Conservation (phyloP, 2,797 vertebrate species). For the Microcaecilia unicolor region DNA sequence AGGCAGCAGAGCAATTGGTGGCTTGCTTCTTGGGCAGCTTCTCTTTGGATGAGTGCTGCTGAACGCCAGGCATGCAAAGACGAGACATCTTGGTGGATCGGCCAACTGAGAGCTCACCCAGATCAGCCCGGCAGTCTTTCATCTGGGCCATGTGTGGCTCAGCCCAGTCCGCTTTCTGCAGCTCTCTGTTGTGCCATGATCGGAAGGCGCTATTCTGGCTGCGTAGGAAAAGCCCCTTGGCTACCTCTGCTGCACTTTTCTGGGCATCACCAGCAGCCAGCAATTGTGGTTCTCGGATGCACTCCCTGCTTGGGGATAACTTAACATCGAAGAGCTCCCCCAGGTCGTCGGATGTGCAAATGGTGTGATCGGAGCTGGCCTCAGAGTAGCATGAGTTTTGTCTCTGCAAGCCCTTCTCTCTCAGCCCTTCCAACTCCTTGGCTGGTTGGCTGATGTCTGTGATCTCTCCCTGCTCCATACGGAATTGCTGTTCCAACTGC, state of each 20-base stretch:
- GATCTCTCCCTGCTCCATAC: constrained; percentile 81
- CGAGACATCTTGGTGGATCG: constrained; percentile 79
- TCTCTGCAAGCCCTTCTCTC: constrained; percentile 56
- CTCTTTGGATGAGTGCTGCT: constrained; percentile 68
- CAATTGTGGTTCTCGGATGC: too few species aligned
- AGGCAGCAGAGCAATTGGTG: constrained; percentile 37
- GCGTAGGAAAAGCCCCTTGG: constrained; percentile 56
- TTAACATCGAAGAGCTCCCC: constrained; percentile 39
- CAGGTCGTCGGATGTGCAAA: constrained; percentile 59
- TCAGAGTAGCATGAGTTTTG: constrained; percentile 75
- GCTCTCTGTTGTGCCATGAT: constrained; percentile 64
- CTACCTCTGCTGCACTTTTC: constrained; percentile 69
- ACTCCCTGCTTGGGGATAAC: constrained; percentile 53
- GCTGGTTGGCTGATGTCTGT: constrained; percentile 45
- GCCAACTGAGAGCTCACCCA: constrained; percentile 48
- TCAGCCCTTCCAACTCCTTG: constrained; percentile 41
- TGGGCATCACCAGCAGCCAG: constrained; percentile 51
- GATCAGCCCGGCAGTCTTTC: constrained; percentile 44
- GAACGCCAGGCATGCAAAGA: constrained; percentile 83
- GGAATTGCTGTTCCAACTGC: constrained; percentile 86
- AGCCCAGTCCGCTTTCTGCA: constrained; percentile 48
- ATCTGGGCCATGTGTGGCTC: constrained; percentile 34
- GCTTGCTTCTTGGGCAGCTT: constrained; percentile 45
- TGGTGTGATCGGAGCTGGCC: constrained; percentile 57
- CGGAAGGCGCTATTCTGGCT: constrained; percentile 77